Evolutionary conservation across 1,140 invertebrate genomes (phyloP).

Genomic region (Pseudoatta argentina): DNA sequence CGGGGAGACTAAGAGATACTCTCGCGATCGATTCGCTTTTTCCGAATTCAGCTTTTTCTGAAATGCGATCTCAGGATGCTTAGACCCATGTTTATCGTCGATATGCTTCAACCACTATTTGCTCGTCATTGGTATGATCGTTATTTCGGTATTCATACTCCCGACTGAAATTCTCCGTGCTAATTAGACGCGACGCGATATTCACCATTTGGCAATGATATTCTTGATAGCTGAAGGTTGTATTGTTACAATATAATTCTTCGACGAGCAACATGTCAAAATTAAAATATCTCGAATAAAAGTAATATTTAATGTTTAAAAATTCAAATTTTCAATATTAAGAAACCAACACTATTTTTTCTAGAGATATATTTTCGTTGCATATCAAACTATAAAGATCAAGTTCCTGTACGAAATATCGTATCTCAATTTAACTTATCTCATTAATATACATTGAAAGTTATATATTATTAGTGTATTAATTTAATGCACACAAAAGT

Average conservation of each 20-base stretch:
- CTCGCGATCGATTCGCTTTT: not conserved
- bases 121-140: not conserved
- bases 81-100: not conserved
- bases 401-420: not conserved
- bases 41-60: not conserved
- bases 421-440: not conserved
- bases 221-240: not conserved
- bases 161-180: not conserved
- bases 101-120: not conserved
- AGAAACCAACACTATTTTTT: not conserved
- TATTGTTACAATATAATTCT: not conserved
- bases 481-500: slow-evolving; percentile 42
- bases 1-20: not conserved
- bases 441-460: slow-evolving; percentile 44
- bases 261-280: not conserved
- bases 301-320: no score
- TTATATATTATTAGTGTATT: not conserved
- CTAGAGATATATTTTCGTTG: not conserved
- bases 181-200: slow-evolving; percentile 27
- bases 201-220: not conserved
- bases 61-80: not conserved
- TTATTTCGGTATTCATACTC: not conserved
- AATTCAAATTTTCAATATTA: not conserved
- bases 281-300: not conserved
- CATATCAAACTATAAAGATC: not conserved